phyloP scores from a whole-genome alignment of 2,113 vertebrate genomes.

The Macroglossus sobrinus region DNA sequence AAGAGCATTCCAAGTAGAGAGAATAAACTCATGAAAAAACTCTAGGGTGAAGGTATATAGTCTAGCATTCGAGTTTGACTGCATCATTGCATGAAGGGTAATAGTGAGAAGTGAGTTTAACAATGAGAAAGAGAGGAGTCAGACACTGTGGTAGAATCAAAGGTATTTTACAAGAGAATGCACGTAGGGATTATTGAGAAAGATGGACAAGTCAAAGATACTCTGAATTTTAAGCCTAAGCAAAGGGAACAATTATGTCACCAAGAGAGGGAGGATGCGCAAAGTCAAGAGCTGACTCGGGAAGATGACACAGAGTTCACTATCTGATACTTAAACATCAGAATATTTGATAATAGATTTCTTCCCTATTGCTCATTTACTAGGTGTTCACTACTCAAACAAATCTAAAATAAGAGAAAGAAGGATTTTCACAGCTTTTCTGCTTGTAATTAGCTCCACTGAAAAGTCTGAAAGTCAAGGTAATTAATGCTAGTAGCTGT shows the following conservation, averaged over 20 bases:
- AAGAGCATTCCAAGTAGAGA: neutral
- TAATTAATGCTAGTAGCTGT: neutral
- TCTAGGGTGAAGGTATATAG: rapidly evolving
- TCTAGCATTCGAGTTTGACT: neutral
- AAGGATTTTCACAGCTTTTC: neutral
- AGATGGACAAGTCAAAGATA: neutral
- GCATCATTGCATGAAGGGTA: neutral
- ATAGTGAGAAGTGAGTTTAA: neutral
- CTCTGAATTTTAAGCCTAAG: neutral
- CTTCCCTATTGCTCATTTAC: neutral
- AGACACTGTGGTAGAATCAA: neutral
- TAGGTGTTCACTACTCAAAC: neutral
- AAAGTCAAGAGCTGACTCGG: neutral
- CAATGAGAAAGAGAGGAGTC: neutral
- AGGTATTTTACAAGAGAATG: neutral
- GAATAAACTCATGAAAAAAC: neutral
- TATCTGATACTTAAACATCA: neutral
- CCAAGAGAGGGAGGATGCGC: neutral
- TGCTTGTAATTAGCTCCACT: neutral
- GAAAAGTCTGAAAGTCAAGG: neutral
- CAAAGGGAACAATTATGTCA: neutral
- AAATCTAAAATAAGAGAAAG: neutral
- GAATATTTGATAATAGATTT: neutral
- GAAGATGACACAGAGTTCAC: neutral
- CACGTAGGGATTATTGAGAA: neutral